Percentiles rank a stretch among this genome's conserved stretches.
These are phyloP conservation scores for Molanna angustata DNA, from an alignment of 2,888 invertebrate species.

Conservation along the genomic window DNA sequence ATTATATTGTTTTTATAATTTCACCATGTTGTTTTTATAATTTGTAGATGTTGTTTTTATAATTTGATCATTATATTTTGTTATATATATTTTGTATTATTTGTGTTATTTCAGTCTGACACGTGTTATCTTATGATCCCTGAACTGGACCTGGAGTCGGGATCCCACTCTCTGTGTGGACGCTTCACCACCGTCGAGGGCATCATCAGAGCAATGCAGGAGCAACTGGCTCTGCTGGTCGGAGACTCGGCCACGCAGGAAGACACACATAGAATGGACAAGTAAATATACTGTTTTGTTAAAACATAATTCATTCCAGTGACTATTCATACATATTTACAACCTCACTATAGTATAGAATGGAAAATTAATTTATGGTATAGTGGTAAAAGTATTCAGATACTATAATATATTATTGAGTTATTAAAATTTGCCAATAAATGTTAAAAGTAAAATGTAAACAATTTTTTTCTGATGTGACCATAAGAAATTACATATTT, in stretches of 20 bases:
- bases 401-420: no score
- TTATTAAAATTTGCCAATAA: no score
- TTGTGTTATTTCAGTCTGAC: slow-evolving; percentile 42
- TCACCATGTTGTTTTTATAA: background rate
- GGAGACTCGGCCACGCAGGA: slow-evolving; percentile 23
- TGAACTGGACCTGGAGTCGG: slow-evolving; percentile 84
- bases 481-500: no score
- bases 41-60: background rate
- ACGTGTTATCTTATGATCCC: slow-evolving; percentile 68
- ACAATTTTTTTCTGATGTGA: no score
- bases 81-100: background rate
- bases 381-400: no score
- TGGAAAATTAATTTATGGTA: no score
- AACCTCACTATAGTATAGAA: no score
- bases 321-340: no score
- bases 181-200: slow-evolving; percentile 97
- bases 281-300: no score
- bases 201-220: slow-evolving; percentile 71
- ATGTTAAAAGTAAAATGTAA: no score
- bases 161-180: slow-evolving; percentile 82
- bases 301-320: no score
- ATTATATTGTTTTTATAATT: background rate
- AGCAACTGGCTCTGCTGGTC: slow-evolving; percentile 57
- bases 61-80: background rate
- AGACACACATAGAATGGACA: slow-evolving; percentile 48